Percentiles rank a stretch among this genome's conserved stretches.
These are phyloP conservation scores for Paramisgurnus dabryanus DNA, from an alignment of 2,113 vertebrate genomes.

Conservation along the genomic window DNA sequence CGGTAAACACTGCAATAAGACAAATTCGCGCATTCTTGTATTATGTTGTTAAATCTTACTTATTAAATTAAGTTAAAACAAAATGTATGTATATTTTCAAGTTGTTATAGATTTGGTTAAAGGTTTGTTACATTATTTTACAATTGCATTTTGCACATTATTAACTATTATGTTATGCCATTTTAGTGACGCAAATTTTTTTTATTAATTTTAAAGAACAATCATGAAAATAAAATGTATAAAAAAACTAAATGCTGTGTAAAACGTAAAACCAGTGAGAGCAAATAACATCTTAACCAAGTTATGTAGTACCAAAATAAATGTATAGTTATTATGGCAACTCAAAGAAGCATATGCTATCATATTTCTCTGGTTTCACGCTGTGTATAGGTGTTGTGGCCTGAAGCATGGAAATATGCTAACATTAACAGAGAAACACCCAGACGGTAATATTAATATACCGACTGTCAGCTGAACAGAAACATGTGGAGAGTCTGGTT, in stretches of 20 bases:
- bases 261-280: neutral
- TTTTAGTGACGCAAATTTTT: too few species aligned
- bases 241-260: neutral
- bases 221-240: neutral
- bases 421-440: constrained; percentile 13
- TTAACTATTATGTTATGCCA: too few species aligned
- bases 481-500: constrained; percentile 16
- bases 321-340: neutral
- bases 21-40: too few species aligned
- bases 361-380: neutral
- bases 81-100: too few species aligned
- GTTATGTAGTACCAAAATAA: neutral
- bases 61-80: too few species aligned
- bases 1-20: too few species aligned
- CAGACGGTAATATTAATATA: neutral
- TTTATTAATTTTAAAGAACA: neutral
- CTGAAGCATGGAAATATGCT: constrained; percentile 23
- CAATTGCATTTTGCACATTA: too few species aligned
- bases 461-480: constrained; percentile 19
- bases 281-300: neutral
- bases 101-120: too few species aligned
- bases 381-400: constrained; percentile 10
- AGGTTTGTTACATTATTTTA: too few species aligned
- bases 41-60: too few species aligned
- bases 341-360: neutral